Conservation (phyloP, 2,113 vertebrate species). For the Ictidomys tridecemlineatus region DNA sequence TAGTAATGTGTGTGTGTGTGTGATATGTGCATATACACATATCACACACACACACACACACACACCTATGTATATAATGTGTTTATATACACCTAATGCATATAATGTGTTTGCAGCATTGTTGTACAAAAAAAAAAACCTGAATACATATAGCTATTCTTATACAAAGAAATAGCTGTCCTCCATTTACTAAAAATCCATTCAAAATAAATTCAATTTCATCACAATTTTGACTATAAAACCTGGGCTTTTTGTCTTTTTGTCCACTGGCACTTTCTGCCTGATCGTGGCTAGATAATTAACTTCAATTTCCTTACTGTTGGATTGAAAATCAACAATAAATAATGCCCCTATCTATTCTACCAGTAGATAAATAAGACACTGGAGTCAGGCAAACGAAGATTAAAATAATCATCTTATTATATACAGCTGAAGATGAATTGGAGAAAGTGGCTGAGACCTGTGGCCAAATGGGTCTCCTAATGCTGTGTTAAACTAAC, state of each 20-base stretch:
- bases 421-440: not conserved
- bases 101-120: not conserved
- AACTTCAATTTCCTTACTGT: not conserved
- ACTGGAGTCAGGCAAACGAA: not conserved
- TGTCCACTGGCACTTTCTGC: not conserved
- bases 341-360: not conserved
- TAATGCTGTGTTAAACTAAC: not conserved
- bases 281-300: not conserved
- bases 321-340: not conserved
- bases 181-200: not conserved
- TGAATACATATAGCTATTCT: not conserved
- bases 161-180: not conserved
- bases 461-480: not conserved
- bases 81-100: too few relatives aligned
- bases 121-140: too few relatives aligned
- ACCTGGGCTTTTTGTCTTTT: not conserved
- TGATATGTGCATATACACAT: too few relatives aligned
- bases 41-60: too few relatives aligned
- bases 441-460: not conserved
- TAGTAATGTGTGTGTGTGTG: too few relatives aligned
- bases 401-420: not conserved
- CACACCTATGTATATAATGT: too few relatives aligned
- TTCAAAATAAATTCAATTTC: not conserved
- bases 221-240: not conserved
- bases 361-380: not conserved